phyloP scores from a whole-genome alignment of 2,113 vertebrate genomes.

The Melierax canorus region DNA sequence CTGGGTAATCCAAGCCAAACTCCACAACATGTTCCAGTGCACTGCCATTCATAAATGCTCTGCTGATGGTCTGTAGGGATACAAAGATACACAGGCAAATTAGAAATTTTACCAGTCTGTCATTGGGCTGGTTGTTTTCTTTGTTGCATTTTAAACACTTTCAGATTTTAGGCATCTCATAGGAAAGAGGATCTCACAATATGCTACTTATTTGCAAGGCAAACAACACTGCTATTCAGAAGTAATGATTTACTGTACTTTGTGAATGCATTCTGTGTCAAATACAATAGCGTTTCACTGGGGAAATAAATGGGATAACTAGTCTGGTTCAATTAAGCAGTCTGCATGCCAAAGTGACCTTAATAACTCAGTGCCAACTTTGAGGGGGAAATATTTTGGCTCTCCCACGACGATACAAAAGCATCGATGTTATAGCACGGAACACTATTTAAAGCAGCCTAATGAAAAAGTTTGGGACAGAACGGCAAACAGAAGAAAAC shows the following conservation, averaged over 20 bases:
- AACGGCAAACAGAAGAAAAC: background rate
- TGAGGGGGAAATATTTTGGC: conserved; percentile 1
- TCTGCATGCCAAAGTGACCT: conserved; percentile 27
- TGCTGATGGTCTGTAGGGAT: conserved; percentile 89
- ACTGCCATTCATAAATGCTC: conserved; percentile 96
- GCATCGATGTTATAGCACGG: background rate
- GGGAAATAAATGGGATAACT: conserved; percentile 23
- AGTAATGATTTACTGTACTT: conserved; percentile 21
- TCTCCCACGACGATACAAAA: background rate
- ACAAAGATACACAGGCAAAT: conserved; percentile 26
- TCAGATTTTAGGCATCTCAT: conserved; percentile 32
- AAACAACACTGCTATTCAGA: conserved; percentile 50
- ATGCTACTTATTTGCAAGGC: background rate
- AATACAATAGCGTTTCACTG: conserved; percentile 16
- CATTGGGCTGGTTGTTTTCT: background rate
- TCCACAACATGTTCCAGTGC: conserved; percentile 93
- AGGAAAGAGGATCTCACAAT: conserved; percentile 35
- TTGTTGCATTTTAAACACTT: conserved; percentile 49
- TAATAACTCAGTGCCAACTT: conserved; percentile 37
- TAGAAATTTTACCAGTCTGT: conserved; percentile 9
- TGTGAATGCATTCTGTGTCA: conserved; percentile 19
- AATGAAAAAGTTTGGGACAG: background rate
- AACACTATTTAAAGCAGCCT: background rate
- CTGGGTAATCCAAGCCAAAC: conserved; percentile 94
- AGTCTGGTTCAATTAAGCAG: conserved; percentile 30